Base-by-base conservation (phyloP, 2,888 invertebrate species). In the Lasioglossum marginatum region DNA sequence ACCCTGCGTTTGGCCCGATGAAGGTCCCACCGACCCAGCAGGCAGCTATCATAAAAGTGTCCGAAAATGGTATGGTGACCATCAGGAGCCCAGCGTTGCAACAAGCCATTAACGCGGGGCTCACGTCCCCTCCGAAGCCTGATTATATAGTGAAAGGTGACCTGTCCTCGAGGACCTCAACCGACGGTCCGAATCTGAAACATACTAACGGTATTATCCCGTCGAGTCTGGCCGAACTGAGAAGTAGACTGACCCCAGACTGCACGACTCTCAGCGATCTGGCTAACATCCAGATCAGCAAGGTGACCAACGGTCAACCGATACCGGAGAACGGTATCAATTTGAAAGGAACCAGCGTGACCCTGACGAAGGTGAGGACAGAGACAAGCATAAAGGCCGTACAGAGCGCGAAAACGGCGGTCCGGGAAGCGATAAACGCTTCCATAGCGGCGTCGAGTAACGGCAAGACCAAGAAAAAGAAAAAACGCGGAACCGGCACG, bases 31-130 rank as follows among this genome's bases (percentile, higher is more conserved):
- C 95, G 85, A 93, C 94, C 45, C 96, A 96, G 81, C 97, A 97
- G 77, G 97, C 97, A 4, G 96, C 97, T 5, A 97, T 97, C 87
- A 97, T 97, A 90, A 97, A 97, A 90, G 95, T 95, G 14, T 97
- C 97, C 88, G 97, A 97, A 86, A 97, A 97, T 92, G 98, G 98
- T 16, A 98, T 98, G 98, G 98, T 97, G 84, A 98, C 98, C 0
- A 98, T 98, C 76, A 96, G 98, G 19, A 98, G 98, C 95, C 98
- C 98, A 0, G 93, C 97, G 0, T 96, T 97, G 94, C 96, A 95
- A 40, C 95, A 94, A 37, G 95, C 95, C 0, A 95, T 95, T 71
- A 95, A 95, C 68, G 94, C 95, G 0, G 95, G 95, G 4, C 82
- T 95, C n/a, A 93, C 94, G 31, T 94, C 94, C 5, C 93, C 95